A percentile compares a stretch with the other conserved stretches of the same genome.
Conservation (phyloP, 2,113 vertebrate genomes). For the Mystacornis crossleyi region DNA sequence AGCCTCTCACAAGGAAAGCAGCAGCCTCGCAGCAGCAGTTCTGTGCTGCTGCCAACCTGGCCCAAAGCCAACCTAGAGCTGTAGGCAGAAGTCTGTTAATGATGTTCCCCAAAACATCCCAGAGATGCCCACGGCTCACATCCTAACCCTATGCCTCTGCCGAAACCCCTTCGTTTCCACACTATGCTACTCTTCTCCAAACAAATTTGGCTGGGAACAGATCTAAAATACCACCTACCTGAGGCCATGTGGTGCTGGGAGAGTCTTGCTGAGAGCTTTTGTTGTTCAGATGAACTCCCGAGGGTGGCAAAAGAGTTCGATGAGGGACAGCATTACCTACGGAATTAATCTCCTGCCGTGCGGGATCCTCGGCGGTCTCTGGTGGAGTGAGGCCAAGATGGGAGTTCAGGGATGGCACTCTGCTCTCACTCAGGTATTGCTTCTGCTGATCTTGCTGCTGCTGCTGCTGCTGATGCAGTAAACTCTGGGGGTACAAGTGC, state of each 20-base stretch:
- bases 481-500: slow-evolving; percentile 74
- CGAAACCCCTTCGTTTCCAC: rapidly evolving
- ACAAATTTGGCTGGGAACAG: not conserved
- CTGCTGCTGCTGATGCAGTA: slow-evolving; percentile 71
- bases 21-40: not conserved
- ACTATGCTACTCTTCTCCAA: not conserved
- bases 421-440: slow-evolving; percentile 67
- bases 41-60: not conserved
- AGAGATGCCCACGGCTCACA: not conserved
- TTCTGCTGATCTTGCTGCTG: slow-evolving; percentile 73
- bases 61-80: not conserved
- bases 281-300: slow-evolving; percentile 69
- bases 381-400: slow-evolving; percentile 68
- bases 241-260: slow-evolving; percentile 72
- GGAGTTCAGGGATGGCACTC: slow-evolving; percentile 60
- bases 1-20: not conserved
- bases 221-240: slow-evolving; percentile 61
- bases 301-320: slow-evolving; percentile 66
- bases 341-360: slow-evolving; percentile 62
- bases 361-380: slow-evolving; percentile 46
- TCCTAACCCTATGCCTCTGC: not conserved
- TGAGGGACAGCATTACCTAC: slow-evolving; percentile 55
- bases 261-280: slow-evolving; percentile 74
- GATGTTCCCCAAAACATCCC: not conserved
- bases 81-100: not conserved